Evolutionary conservation across 2,113 vertebrate species (phyloP), one percentile per base, ranked within the genome.

Genomic region (Plecturocebus donacophilus): DNA sequence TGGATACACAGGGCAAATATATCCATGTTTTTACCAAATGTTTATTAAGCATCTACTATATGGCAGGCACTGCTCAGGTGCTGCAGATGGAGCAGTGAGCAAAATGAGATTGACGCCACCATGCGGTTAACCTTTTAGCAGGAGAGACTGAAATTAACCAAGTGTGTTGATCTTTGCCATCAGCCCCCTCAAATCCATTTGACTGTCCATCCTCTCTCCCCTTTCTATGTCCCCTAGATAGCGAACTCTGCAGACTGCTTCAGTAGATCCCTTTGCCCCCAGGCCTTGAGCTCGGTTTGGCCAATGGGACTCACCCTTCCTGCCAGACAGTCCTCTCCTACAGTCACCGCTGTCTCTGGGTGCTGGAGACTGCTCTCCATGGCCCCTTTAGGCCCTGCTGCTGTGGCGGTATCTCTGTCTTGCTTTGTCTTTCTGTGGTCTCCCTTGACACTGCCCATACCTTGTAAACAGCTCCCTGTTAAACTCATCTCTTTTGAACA

Each of bases 341-440:
- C 2, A 66, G 23, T 30, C 13, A 32, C 8, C 2, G 19, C 1
- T 19, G 8, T 30, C 25, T 13, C 38, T 42, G 23, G 45, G 14
- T 35, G 27, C 52, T 40, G 12, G 56, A 5, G 30, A 21, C 23
- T 56, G 7, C 20, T 54, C 12, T 21, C 32, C 7, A 2, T 70
- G 47, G 16, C 6, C 8, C 19, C 3, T 52, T 3, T 58, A 54
- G 9, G 3, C 40, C 5, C 13, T 4, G 30, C 7, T 4, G 12
- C 38, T 32, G 16, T 12, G 5, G 3, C 54, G 19, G 25, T 35
- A 23, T 6, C 19, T 82, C 10, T 7, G 27, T 81, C 23, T 23
- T 58, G 17, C 5, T 27, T 58, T 9, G 13, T 30, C n/a, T 61
- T 30, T 38, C n/a, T 30, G 38, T 19, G 14, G 30, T 40, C 3